Base-by-base conservation (phyloP, 2,888 invertebrate species). In the Ectobius pallidus region DNA sequence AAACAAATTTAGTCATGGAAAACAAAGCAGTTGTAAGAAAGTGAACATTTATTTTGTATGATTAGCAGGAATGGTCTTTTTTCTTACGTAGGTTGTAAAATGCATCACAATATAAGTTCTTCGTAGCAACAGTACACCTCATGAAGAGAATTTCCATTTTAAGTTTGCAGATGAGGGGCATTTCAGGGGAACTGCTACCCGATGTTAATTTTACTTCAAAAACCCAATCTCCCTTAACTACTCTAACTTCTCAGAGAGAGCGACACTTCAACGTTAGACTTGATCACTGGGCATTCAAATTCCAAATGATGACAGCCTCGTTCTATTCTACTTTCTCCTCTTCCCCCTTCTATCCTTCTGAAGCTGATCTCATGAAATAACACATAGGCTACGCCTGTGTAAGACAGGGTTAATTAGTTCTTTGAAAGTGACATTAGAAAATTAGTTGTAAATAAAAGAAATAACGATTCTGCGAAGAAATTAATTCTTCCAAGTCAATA, bases 221-320 rank as follows among this genome's bases (percentile, higher is more conserved):
- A 70, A 70, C 70, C 73, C 63, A 71, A 71, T 71, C 62, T 73
- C 68, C 71, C 67, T 58, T 73, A 73, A 73, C 73, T 71, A 46
- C 73, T 65, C 58, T 69, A 58, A 65, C 65, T 44, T 46, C 44
- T 27, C 22, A 22, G 18, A 65, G 52, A 65, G n/a, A n/a, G n/a
- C 69, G 65, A 22, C 55, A 49, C 20, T 34, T 18, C 42, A 6
- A 16, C 46, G 30, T 46, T 44, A 46, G 27, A 46, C 65, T 27
- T 22, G 46, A 46, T 65, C 65, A 46, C 27, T 65, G 18, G 46
- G 46, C 39, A 65, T 65, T 65, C 44, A 65, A 65, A 65, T 27
- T 46, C 27, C 14, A 65, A 65, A 27, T 46, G 44, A 65, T 25
- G 44, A 65, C 39, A 11, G 18, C 27, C 27, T 27, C 27, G 11